Percentiles rank a stretch among this genome's conserved stretches.
phyloP scores from a whole-genome alignment of 2,888 invertebrate genomes.

The Bombylius major region DNA sequence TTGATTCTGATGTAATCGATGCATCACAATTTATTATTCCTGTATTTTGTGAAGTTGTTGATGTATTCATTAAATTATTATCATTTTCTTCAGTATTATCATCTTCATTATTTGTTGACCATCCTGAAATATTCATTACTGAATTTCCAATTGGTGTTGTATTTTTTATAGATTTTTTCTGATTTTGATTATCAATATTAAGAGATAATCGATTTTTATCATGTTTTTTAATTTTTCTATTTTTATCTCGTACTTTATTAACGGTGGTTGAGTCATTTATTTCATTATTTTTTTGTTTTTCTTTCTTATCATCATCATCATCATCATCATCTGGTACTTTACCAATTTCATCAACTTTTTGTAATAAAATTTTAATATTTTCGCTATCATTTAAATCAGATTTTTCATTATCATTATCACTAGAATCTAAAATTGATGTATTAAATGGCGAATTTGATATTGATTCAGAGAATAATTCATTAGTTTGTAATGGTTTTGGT shows the following conservation, averaged over 20 bases:
- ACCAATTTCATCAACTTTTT: slow-evolving; percentile 28
- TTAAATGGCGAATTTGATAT: slow-evolving; percentile 34
- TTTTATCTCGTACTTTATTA: not conserved
- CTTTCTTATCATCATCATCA: slow-evolving; percentile 30
- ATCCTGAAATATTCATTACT: not conserved
- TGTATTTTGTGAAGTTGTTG: not conserved
- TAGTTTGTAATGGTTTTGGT: slow-evolving; percentile 29
- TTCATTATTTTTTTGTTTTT: too few relatives aligned
- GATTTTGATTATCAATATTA: not conserved
- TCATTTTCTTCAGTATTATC: not conserved
- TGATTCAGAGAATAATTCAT: slow-evolving; percentile 32
- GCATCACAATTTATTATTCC: not conserved
- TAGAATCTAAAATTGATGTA: slow-evolving; percentile 19
- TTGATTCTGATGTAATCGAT: not conserved
- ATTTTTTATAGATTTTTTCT: not conserved
- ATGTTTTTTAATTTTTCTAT: not conserved
- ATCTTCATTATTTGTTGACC: slow-evolving; percentile 4
- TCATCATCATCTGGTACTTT: slow-evolving; percentile 24
- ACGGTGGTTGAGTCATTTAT: not conserved
- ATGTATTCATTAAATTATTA: not conserved
- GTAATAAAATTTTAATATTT: slow-evolving; percentile 31
- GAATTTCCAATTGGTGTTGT: slow-evolving; percentile 3
- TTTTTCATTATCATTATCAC: not conserved
- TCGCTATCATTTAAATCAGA: slow-evolving; percentile 27
- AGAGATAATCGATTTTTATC: not conserved